Percentiles rank a stretch among this genome's conserved stretches.
Evolutionary conservation across 2,113 vertebrate genomes (phyloP).

Genomic region (Okapia johnstoni): DNA sequence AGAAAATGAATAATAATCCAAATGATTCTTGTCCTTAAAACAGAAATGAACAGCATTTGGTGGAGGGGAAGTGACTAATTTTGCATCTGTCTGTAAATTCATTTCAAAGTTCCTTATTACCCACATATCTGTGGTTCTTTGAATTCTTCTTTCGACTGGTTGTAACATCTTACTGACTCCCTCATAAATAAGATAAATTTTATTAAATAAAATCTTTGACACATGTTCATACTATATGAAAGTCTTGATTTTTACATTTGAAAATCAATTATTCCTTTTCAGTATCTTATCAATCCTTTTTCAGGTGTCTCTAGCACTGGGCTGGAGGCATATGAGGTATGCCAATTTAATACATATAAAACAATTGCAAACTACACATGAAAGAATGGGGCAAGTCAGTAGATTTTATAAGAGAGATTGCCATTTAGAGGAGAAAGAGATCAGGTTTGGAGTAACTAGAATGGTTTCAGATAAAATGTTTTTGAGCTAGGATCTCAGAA

Average conservation of each 20-base stretch:
- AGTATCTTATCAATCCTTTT: background rate
- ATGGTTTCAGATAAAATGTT: background rate
- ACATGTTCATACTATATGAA: background rate
- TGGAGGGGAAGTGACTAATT: background rate
- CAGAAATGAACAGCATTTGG: background rate
- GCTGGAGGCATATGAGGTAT: background rate
- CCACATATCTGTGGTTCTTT: background rate
- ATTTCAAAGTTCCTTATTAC: background rate
- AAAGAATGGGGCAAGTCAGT: background rate
- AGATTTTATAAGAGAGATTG: background rate
- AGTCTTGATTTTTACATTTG: conserved; percentile 12
- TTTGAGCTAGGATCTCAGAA: background rate
- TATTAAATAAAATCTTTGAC: conserved; percentile 32
- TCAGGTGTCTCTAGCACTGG: background rate
- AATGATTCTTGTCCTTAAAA: background rate
- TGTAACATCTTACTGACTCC: background rate
- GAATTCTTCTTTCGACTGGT: conserved; percentile 13
- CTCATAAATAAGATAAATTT: background rate
- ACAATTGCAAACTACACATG: background rate
- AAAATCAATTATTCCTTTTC: background rate
- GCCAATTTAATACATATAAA: background rate
- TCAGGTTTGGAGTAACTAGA: background rate
- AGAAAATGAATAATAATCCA: conserved; percentile 20
- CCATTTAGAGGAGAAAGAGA: background rate
- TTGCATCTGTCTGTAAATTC: conserved; percentile 19